phyloP scores from a whole-genome alignment of 1,140 invertebrate genomes.

The Antheraea pernyi region DNA sequence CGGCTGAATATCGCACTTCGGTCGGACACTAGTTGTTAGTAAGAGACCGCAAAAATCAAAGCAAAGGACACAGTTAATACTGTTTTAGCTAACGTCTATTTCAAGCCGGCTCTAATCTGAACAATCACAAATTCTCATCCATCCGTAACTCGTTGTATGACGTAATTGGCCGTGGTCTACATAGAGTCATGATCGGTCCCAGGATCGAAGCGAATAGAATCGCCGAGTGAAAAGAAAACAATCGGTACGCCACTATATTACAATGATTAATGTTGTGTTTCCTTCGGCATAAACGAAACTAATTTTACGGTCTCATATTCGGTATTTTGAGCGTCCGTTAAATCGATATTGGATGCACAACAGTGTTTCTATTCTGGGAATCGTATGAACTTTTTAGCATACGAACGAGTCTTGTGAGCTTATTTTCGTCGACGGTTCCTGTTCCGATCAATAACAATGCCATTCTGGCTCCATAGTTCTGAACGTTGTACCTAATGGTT shows the following conservation, averaged over 20 bases:
- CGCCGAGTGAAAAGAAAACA: not conserved
- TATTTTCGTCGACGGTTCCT: conserved; percentile 6
- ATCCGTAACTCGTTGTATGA: conserved; percentile 16
- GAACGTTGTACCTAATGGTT: not conserved
- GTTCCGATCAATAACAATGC: not conserved
- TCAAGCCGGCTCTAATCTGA: not conserved
- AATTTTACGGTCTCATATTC: not conserved
- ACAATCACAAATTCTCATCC: conserved; percentile 9
- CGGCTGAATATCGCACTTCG: too few species aligned
- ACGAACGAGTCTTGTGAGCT: not conserved
- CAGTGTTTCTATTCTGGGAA: not conserved
- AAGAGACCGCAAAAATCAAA: not conserved
- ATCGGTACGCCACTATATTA: not conserved
- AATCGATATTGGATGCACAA: conserved; percentile 1
- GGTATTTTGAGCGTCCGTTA: not conserved
- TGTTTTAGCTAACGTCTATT: not conserved
- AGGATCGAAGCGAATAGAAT: conserved; percentile 2
- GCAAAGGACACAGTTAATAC: not conserved
- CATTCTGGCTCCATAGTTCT: not conserved
- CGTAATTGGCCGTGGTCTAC: conserved; percentile 20
- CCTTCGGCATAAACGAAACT: not conserved
- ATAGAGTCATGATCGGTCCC: conserved; percentile 1
- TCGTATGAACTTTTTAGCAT: not conserved
- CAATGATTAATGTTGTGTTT: not conserved
- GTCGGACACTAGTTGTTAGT: not conserved